phyloP scores from a whole-genome alignment of 2,888 invertebrate genomes.

The Himalopsyche tibetana region DNA sequence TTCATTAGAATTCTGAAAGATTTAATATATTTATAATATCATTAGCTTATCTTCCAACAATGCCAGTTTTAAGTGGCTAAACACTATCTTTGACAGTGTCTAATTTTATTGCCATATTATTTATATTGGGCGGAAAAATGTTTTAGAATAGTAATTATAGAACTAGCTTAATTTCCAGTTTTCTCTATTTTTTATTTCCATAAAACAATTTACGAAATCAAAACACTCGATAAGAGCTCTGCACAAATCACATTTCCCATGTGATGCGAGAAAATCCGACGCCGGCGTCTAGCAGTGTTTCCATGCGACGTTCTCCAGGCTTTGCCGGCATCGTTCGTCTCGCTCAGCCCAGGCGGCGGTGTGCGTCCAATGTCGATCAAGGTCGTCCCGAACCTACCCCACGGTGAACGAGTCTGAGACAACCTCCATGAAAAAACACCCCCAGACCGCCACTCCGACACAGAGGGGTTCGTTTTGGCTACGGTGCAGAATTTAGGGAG shows the following conservation, averaged over 20 bases:
- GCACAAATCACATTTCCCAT: slow-evolving; percentile 18
- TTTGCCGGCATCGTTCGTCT: slow-evolving; percentile 9
- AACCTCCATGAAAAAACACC: slow-evolving; percentile 38
- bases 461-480: slow-evolving; percentile 14
- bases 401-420: slow-evolving; percentile 47
- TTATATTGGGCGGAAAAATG: too few relatives aligned
- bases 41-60: too few relatives aligned
- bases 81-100: too few relatives aligned
- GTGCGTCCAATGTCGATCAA: slow-evolving; percentile 62
- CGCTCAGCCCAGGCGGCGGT: slow-evolving; percentile 22
- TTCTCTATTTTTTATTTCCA: too few relatives aligned
- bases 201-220: too few relatives aligned
- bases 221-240: background rate
- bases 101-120: too few relatives aligned
- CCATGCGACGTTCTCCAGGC: slow-evolving; percentile 25
- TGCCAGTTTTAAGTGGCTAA: too few relatives aligned
- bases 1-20: too few relatives aligned
- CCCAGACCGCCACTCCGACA: background rate
- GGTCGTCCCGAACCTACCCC: slow-evolving; percentile 64
- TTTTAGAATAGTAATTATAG: too few relatives aligned
- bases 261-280: slow-evolving; percentile 4
- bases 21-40: too few relatives aligned
- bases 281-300: slow-evolving; percentile 11
- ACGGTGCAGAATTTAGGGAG: slow-evolving; percentile 40
- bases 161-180: too few relatives aligned